Evolutionary conservation across 1,140 invertebrate species (phyloP).

Genomic region (Cheumatopsyche charites): DNA sequence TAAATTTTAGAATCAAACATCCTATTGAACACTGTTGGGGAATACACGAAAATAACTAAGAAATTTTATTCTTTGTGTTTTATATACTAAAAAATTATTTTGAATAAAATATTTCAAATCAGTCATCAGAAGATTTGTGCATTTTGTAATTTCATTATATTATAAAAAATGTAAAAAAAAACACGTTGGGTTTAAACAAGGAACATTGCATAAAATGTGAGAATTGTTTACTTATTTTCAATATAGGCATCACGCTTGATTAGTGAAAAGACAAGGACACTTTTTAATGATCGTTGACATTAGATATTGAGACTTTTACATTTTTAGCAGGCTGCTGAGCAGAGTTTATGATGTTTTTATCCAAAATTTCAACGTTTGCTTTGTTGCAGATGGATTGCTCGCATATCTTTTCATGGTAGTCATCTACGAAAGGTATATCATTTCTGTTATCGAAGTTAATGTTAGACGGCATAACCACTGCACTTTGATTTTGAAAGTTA

Average conservation of each 20-base stretch:
- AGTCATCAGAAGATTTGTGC: conserved; percentile 8
- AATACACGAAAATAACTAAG: too few relatives aligned
- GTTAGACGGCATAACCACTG: not conserved
- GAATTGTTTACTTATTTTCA: not conserved
- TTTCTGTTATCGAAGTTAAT: conserved; percentile 10
- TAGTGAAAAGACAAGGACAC: conserved; percentile 31
- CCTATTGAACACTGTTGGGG: too few relatives aligned
- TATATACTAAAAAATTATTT: too few relatives aligned
- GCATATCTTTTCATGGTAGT: conserved; percentile 9
- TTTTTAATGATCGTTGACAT: conserved; percentile 28
- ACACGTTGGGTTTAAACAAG: too few relatives aligned
- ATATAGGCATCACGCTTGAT: not conserved
- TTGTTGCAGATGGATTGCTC: conserved; percentile 7
- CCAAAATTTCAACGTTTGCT: not conserved
- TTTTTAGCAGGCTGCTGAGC: not conserved
- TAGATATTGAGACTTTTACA: not conserved
- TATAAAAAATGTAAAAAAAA: too few relatives aligned
- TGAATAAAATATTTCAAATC: too few relatives aligned
- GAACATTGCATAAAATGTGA: conserved; percentile 5
- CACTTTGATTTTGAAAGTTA: not conserved
- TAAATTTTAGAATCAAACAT: too few relatives aligned
- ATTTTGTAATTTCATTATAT: not conserved
- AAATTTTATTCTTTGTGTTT: too few relatives aligned
- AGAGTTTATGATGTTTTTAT: conserved; percentile 13
- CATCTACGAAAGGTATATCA: conserved; percentile 30